These are phyloP conservation scores for Ophiodon elongatus DNA, from an alignment of 2,113 vertebrate genomes.

Conservation along the genomic window DNA sequence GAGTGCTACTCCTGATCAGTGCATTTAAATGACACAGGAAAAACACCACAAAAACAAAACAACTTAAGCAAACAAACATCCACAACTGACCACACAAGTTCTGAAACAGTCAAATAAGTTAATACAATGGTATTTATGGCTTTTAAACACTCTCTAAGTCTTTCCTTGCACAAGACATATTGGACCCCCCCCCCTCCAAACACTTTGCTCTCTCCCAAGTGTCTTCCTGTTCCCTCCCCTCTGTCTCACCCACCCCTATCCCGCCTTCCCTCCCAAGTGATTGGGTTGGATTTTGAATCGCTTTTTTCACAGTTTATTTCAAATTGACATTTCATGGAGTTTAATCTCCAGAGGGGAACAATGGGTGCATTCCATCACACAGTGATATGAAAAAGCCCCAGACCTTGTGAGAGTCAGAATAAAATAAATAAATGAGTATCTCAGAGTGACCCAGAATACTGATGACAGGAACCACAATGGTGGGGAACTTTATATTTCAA, in stretches of 20 bases:
- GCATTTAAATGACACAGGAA: not conserved
- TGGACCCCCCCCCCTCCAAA: conserved; percentile 1
- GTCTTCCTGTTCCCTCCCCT: not conserved
- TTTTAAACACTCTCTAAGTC: conserved; percentile 32
- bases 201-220: not conserved
- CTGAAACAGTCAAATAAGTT: not conserved
- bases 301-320: conserved; percentile 70
- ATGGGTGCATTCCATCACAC: conserved; percentile 69
- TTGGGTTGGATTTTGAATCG: conserved; percentile 35
- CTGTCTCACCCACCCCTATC: conserved; percentile 13
- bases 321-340: conserved; percentile 76
- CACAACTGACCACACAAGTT: not conserved
- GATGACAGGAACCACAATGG: conserved; percentile 47
- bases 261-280: conserved; percentile 1
- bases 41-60: not conserved
- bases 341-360: conserved; percentile 70
- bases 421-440: conserved; percentile 70
- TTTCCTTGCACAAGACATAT: conserved; percentile 28
- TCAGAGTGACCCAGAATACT: conserved; percentile 61
- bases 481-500: conserved; percentile 45
- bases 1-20: not conserved
- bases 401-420: conserved; percentile 66
- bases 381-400: conserved; percentile 60
- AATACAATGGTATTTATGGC: not conserved
- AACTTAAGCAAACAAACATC: not conserved